phyloP scores from a whole-genome alignment of 2,888 invertebrate species.

The Tipula vernalis region DNA sequence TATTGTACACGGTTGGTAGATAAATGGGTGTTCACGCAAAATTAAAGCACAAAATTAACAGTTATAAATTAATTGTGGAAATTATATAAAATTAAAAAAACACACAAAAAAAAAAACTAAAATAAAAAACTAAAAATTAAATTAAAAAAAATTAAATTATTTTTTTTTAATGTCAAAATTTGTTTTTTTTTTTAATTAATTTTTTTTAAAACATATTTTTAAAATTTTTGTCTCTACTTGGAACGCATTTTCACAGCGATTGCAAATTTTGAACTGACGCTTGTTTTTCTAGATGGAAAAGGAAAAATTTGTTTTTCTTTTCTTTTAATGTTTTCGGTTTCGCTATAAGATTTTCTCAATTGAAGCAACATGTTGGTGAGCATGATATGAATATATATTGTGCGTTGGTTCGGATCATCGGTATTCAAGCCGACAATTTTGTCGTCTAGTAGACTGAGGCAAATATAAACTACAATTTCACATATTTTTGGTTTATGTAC shows the following conservation, averaged over 20 bases:
- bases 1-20: not conserved
- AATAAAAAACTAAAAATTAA: not conserved
- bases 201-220: not conserved
- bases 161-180: not conserved
- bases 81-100: not conserved
- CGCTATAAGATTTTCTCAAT: not conserved
- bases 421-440: not conserved
- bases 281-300: not conserved
- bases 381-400: not conserved
- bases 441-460: not conserved
- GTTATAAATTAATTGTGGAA: not conserved
- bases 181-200: not conserved
- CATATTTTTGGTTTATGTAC: not conserved
- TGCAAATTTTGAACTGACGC: not conserved
- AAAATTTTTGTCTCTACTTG: not conserved
- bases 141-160: not conserved
- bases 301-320: not conserved
- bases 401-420: not conserved
- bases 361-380: not conserved
- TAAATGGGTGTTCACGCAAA: not conserved
- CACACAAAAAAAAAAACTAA: not conserved
- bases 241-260: not conserved
- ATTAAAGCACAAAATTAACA: not conserved
- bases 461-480: not conserved
- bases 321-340: not conserved